phyloP scores from a whole-genome alignment of 2,797 vertebrate genomes.

The Chiloscyllium punctatum region DNA sequence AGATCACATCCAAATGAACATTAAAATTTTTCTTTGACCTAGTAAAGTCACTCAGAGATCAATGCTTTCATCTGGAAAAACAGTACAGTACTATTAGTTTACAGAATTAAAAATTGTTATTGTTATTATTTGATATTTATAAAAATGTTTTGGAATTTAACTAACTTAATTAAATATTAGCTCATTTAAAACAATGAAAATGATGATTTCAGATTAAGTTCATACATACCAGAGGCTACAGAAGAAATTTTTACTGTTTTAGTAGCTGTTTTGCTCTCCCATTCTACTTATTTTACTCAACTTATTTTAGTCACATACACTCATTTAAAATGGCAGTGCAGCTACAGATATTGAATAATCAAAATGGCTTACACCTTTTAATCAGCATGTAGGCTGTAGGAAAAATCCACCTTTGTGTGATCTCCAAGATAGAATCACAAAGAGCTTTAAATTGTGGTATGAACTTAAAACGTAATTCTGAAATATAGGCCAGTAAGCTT shows the following conservation, averaged over 20 bases:
- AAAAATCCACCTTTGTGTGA: neutral
- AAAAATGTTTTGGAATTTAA: neutral
- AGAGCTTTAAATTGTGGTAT: neutral
- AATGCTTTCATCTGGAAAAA: neutral
- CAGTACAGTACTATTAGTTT: neutral
- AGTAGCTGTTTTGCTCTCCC: neutral
- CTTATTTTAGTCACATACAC: neutral
- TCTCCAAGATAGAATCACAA: neutral
- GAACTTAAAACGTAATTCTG: neutral
- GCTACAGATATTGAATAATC: neutral
- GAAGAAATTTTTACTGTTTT: neutral
- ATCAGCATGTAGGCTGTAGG: neutral
- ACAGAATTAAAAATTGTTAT: neutral
- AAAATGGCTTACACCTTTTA: neutral
- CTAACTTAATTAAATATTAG: neutral
- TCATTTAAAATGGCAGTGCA: neutral
- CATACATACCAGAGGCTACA: neutral
- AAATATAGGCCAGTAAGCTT: neutral
- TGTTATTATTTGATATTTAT: neutral
- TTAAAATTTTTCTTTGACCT: neutral
- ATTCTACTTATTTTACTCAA: neutral
- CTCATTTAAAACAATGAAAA: neutral
- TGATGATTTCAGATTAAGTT: neutral
- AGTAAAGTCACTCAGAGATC: neutral
- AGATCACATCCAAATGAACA: neutral